These are phyloP conservation scores for Autographa gamma DNA, from an alignment of 2,888 invertebrate genomes.

Conservation along the genomic window DNA sequence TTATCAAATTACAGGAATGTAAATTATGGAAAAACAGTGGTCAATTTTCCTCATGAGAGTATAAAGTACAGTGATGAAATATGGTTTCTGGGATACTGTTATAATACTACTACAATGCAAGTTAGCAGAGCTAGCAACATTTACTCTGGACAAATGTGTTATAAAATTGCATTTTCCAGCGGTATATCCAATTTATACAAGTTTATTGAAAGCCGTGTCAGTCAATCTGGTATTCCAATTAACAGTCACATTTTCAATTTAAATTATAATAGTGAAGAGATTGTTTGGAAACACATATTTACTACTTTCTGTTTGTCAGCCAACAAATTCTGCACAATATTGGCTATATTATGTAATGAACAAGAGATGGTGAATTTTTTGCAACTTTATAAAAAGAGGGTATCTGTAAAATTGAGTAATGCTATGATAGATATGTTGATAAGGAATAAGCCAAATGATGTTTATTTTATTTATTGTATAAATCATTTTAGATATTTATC, in stretches of 20 bases:
- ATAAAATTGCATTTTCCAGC: constrained; percentile 81
- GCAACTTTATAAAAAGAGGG: constrained; percentile 77
- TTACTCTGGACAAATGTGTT: constrained; percentile 83
- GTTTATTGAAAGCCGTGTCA: constrained; percentile 82
- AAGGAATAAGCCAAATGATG: constrained; percentile 69
- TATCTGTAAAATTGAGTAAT: constrained; percentile 81
- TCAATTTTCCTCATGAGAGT: constrained; percentile 74
- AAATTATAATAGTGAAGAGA: constrained; percentile 74
- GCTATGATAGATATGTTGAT: constrained; percentile 75
- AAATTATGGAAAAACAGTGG: constrained; percentile 80
- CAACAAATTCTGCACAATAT: constrained; percentile 85
- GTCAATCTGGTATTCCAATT: constrained; percentile 83
- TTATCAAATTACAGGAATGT: constrained; percentile 81
- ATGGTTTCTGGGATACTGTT: constrained; percentile 80
- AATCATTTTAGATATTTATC: constrained; percentile 84
- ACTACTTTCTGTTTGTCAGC: constrained; percentile 83
- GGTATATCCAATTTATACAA: constrained; percentile 72
- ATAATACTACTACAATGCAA: constrained; percentile 76
- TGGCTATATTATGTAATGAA: constrained; percentile 76
- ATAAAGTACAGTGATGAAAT: constrained; percentile 74
- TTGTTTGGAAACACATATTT: constrained; percentile 82
- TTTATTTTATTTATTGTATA: constrained; percentile 79
- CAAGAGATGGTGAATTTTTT: constrained; percentile 73
- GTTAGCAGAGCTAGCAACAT: constrained; percentile 79
- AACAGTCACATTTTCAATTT: constrained; percentile 82